Evolutionary conservation across 2,113 vertebrate genomes (phyloP), one percentile per base, ranked within the genome.

Genomic region (Chlamydotis undulata): DNA sequence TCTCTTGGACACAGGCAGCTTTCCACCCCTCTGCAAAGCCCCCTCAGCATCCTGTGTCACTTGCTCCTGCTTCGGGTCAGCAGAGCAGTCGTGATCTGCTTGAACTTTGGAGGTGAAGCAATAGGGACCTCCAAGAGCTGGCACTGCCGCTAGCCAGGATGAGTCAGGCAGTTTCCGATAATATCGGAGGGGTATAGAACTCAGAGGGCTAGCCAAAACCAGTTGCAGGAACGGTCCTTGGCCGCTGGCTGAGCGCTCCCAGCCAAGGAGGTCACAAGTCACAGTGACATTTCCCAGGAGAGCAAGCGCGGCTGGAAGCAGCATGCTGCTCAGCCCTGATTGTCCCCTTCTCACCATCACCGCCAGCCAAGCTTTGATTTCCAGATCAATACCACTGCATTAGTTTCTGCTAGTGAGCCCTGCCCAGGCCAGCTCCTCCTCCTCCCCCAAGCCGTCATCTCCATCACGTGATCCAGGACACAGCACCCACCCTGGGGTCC

Each of bases 221-320:
- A 81, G 60, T 56, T 49, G 64, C 90, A 82, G 85, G 74, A 50
- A 47, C 69, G 59, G 52, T 43, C 77, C 17, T 31, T 87, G 90
- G 88, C 85, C 3, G 14, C 65, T 28, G 74, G 21, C 75, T 71
- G 78, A 88, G 43, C 0, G 0, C n/a, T 82, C 31, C 78, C 6
- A 2, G 88, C 94, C 96, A 95, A 85, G 75, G 45, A 11, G 79
- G 78, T 95, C 84, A 91, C 84, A 63, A 89, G 92, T 47, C 78
- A 64, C 65, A 39, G 78, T 18, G 52, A 49, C 76, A 47, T 78
- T 22, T 87, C 84, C 52, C 93, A 60, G 74, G 84, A 39, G 65
- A 53, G 43, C 6, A 1, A 87, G 64, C n/a, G 17, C 0, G 0
- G 60, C 55, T 2, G 0, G 49, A 68, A 55, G 84, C 89, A 88